phyloP scores from a whole-genome alignment of 2,113 vertebrate genomes.

The Sinosuthora webbiana region DNA sequence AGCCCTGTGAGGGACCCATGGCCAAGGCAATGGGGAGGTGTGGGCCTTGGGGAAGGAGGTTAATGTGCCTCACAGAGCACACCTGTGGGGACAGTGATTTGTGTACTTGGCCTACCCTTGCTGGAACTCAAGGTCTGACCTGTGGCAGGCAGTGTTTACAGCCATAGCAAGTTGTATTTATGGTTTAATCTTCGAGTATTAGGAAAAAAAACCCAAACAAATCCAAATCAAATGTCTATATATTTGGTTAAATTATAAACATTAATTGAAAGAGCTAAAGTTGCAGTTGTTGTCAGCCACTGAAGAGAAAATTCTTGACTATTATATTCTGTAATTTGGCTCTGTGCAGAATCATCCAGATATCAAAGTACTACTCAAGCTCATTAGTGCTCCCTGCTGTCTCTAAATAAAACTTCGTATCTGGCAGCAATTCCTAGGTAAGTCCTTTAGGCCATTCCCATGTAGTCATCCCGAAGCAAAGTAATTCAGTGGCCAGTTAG shows the following conservation, averaged over 20 bases:
- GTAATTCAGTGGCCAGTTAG: background rate
- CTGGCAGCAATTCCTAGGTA: background rate
- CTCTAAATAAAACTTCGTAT: background rate
- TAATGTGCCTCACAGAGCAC: background rate
- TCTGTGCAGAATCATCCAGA: background rate
- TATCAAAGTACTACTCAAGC: background rate
- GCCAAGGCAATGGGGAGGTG: fast-evolving
- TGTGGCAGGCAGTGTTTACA: background rate
- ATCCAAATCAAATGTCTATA: background rate
- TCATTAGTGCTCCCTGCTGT: background rate
- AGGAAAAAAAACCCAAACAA: background rate
- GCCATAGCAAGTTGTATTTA: background rate
- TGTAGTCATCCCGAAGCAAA: background rate
- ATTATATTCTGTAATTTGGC: background rate
- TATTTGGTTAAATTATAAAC: background rate
- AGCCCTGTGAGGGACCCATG: fast-evolving
- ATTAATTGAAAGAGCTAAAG: background rate
- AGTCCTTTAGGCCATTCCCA: background rate
- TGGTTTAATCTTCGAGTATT: background rate
- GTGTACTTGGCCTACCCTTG: fast-evolving
- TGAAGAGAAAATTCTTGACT: background rate
- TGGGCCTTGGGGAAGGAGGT: background rate
- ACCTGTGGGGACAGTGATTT: too few relatives aligned
- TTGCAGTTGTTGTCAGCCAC: background rate
- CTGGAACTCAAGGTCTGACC: background rate